Percentiles rank a stretch among this genome's conserved stretches.
These are phyloP conservation scores for Notospermus geniculatus DNA, from an alignment of 1,140 invertebrate species.

Conservation along the genomic window DNA sequence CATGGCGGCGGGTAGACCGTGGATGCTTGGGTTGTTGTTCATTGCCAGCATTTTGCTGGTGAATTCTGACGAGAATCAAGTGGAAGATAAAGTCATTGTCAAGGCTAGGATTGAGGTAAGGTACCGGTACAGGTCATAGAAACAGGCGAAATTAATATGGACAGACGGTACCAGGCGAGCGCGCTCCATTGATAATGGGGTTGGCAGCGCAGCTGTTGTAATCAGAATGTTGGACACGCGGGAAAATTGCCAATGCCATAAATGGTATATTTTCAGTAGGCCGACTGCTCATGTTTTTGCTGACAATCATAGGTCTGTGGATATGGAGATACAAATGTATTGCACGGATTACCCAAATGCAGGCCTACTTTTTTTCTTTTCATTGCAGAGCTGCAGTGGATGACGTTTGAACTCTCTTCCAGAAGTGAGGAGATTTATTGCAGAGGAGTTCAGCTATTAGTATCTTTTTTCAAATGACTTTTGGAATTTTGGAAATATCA, in stretches of 20 bases:
- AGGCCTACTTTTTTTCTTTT: neutral
- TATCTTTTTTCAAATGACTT: constrained; percentile 19
- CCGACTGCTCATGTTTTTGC: too few relatives aligned
- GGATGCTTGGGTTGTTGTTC: neutral
- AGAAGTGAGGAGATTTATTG: constrained; percentile 21
- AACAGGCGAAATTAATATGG: too few relatives aligned
- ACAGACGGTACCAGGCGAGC: too few relatives aligned
- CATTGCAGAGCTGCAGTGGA: constrained; percentile 20
- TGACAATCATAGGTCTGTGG: too few relatives aligned
- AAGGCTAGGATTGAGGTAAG: constrained; percentile 12
- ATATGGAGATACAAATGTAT: too few relatives aligned
- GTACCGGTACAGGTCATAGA: too few relatives aligned
- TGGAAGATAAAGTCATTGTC: constrained; percentile 10
- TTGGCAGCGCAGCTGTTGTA: too few relatives aligned
- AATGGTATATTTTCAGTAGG: too few relatives aligned
- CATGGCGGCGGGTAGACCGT: too few relatives aligned
- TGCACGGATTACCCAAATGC: neutral
- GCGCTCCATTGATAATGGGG: too few relatives aligned
- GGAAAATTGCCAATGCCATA: too few relatives aligned
- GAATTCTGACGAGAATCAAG: neutral
- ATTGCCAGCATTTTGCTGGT: neutral
- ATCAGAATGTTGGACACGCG: too few relatives aligned
- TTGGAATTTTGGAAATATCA: constrained; percentile 5
- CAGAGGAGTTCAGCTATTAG: constrained; percentile 17
- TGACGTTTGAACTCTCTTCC: constrained; percentile 21